phyloP scores from a whole-genome alignment of 2,888 invertebrate species.

The Hypolimnas misippus region DNA sequence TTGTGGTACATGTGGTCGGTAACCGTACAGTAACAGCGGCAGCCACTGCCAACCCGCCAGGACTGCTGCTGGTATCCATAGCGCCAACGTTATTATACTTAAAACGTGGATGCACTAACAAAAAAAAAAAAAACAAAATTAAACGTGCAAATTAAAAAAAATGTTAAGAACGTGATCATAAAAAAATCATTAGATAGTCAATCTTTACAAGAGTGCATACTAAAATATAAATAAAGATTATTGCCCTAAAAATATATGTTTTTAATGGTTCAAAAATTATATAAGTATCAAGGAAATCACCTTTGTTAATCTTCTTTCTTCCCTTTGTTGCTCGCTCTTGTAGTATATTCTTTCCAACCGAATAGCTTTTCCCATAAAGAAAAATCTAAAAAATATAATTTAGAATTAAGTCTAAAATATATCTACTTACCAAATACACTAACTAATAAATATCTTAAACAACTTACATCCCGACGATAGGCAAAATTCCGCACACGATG shows the following conservation, averaged over 20 bases:
- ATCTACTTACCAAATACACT: background rate
- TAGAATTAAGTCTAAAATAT: background rate
- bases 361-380: slow-evolving; percentile 75
- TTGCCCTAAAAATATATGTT: no score
- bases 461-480: slow-evolving; percentile 76
- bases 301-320: slow-evolving; percentile 74
- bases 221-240: no score
- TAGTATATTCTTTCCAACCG: slow-evolving; percentile 75
- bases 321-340: slow-evolving; percentile 69
- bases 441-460: background rate
- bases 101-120: slow-evolving; percentile 70
- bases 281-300: slow-evolving; percentile 51
- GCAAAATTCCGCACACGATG: slow-evolving; percentile 70
- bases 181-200: no score
- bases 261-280: no score
- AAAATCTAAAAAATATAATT: slow-evolving; percentile 61
- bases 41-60: slow-evolving; percentile 77
- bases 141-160: background rate
- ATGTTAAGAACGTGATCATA: no score
- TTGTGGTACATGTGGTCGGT: slow-evolving; percentile 74
- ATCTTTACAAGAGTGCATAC: no score
- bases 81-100: slow-evolving; percentile 67
- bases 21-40: slow-evolving; percentile 67
- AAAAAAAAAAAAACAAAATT: slow-evolving; percentile 2
- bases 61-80: slow-evolving; percentile 80